Evolutionary conservation across 2,797 vertebrate genomes (phyloP).

Genomic region (Melanotaenia boesemani): DNA sequence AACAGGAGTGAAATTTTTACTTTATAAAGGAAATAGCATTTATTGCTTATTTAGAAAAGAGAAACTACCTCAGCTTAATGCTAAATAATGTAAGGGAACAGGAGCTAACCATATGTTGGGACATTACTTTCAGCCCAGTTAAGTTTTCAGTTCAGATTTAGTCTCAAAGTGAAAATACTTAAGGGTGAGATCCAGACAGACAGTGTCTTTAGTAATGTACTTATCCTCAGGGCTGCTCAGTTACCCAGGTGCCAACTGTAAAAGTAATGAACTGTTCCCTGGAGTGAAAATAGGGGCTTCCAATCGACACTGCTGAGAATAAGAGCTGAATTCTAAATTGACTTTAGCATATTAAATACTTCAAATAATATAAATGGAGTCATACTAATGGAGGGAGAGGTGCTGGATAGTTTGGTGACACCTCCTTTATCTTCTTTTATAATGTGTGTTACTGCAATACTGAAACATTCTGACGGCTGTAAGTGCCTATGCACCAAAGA

Average conservation of each 20-base stretch:
- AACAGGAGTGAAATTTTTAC: background rate
- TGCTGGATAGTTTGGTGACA: conserved; percentile 7
- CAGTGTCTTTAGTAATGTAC: conserved; percentile 54
- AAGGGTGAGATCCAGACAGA: conserved; percentile 54
- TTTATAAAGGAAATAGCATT: background rate
- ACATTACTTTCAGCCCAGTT: conserved; percentile 46
- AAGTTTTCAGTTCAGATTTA: conserved; percentile 52
- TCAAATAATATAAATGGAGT: conserved; percentile 42
- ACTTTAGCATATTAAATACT: conserved; percentile 44
- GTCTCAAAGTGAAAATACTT: conserved; percentile 57
- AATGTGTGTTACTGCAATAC: conserved; percentile 4
- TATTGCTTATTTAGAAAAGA: conserved; percentile 14
- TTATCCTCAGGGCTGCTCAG: conserved; percentile 52
- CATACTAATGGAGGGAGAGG: conserved; percentile 17
- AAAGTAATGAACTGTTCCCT: conserved; percentile 67
- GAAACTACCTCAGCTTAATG: conserved; percentile 18
- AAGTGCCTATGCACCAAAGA: no score
- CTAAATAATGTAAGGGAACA: conserved; percentile 27
- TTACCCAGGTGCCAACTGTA: conserved; percentile 63
- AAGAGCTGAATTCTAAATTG: conserved; percentile 57
- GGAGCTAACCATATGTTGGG: conserved; percentile 35
- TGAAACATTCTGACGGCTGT: no score
- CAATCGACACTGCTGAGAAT: conserved; percentile 36
- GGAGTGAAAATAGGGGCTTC: conserved; percentile 34
- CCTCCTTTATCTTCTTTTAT: conserved; percentile 15